These are phyloP conservation scores for Spisula subtruncata DNA, from an alignment of 2,888 invertebrate genomes.

Conservation along the genomic window DNA sequence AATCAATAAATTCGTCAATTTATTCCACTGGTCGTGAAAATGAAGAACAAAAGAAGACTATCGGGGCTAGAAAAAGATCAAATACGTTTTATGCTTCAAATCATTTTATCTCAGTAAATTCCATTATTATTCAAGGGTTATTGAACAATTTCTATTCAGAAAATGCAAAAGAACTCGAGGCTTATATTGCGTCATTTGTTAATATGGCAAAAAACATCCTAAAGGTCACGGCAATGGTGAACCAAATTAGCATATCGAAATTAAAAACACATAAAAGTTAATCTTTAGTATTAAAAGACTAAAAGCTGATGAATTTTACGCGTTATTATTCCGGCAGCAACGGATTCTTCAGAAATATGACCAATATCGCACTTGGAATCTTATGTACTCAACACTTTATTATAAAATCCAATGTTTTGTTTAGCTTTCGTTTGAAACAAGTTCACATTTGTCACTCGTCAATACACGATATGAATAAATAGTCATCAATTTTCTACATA, in stretches of 20 bases:
- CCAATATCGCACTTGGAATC: slow-evolving; percentile 16
- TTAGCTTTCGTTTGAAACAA: background rate
- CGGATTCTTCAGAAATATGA: background rate
- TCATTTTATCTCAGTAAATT: slow-evolving; percentile 35
- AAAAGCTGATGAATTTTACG: slow-evolving; percentile 30
- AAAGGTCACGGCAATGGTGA: slow-evolving; percentile 4
- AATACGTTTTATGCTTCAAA: slow-evolving; percentile 31
- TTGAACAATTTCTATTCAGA: slow-evolving; percentile 33
- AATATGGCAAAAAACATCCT: slow-evolving; percentile 4
- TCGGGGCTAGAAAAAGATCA: slow-evolving; percentile 9
- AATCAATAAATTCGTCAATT: slow-evolving; percentile 24
- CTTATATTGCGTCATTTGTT: slow-evolving; percentile 44
- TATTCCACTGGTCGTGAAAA: slow-evolving; percentile 17
- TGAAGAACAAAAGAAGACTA: slow-evolving; percentile 31
- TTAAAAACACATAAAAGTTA: slow-evolving; percentile 54
- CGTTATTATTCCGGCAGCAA: background rate
- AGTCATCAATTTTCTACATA: background rate
- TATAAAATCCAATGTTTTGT: slow-evolving; percentile 4
- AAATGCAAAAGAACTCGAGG: background rate
- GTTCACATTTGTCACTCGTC: background rate
- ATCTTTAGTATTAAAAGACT: slow-evolving; percentile 30
- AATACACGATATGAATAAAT: background rate
- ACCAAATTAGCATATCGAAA: slow-evolving; percentile 54
- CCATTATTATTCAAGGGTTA: slow-evolving; percentile 24
- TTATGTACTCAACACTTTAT: background rate